Base-by-base conservation (phyloP, 2,113 vertebrate species). In the Forbesichthys papilliferus region DNA sequence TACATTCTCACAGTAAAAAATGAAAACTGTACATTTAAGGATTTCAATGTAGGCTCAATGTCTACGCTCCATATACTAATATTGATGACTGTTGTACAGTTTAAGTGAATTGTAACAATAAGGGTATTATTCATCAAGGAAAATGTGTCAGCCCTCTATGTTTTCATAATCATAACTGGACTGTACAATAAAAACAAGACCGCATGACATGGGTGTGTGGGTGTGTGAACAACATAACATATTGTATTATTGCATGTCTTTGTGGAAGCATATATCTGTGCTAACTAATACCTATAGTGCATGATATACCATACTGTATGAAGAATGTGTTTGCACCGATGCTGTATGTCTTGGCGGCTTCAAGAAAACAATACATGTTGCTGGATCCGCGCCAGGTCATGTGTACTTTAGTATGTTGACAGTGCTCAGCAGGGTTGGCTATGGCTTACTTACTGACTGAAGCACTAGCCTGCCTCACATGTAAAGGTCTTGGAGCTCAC, bases 401-500 rank as follows among this genome's bases (percentile, higher is more conserved):
- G 68, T 80, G 72, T 66, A 66, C 71, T 64, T 59, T 14, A 57
- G 51, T 9, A 34, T 46, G 34, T 20, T 63, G 47, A 20, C 54
- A 20, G 5, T 27, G 67, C 69, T 62, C 9, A 12, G 13, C 61
- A 5, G 36, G 36, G 5, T 42, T 42, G 36, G 36, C 36, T 42
- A 6, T 42, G 36, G 36, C 36, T 42, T 42, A 42, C 36, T 42
- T 42, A 42, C 36, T 42, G 36, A 42, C 36, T 42, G 36, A 42
- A 42, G 36, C 36, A 4, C 36, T 42, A 42, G 7, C 36, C 36
- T 6, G 36, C 5, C 36, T 42, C 36, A 42, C 7, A 7, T 42
- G 36, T 42, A 42, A 6, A 42, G 5, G 7, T 42, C 36, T 0
- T 42, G 36, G 36, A 42, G 36, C 36, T 42, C 36, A 7, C 36